Base-by-base conservation (phyloP, 2,888 invertebrate species). In the Beris morrisii region DNA sequence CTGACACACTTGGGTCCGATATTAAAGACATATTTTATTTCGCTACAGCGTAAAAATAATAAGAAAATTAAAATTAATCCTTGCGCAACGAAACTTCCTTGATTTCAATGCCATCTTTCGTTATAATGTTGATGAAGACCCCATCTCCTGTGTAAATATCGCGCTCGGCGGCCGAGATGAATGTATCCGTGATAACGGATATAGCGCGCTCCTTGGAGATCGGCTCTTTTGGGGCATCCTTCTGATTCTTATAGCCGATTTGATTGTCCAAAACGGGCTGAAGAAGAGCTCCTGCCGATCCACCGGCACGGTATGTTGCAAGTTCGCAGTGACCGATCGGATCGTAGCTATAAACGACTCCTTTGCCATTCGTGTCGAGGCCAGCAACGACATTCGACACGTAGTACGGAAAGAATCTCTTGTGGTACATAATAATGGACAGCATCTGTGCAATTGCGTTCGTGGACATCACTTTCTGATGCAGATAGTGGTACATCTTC, bases 401-500 rank as follows among this genome's bases (percentile, higher is more conserved):
- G 77, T 97, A 99, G 80, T 97, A 98, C 0, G 99, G 99, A 82
- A 99, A 99, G 82, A 99, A 99, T 66, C 99, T 87, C 74, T 95
- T 93, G 79, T 95, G 92, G 78, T 99, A 99, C 73, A 99, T 84
- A 84, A 96, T 90, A 4, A 95, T 96, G 0, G 97, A 93, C 13
- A 99, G 82, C 92, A 99, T 92, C 81, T 98, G 97, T 4, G 98
- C 95, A 4, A 93, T 87, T 2, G 97, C 97, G 63, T 91, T 88
- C 0, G 97, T 94, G 1, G 91, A 85, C 93, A 97, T 97, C 1
- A 87, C 84, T 81, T 93, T 95, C 76, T 94, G 90, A 81, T 98
- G 97, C 71, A 95, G 93, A 77, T 98, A 95, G 71, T 90, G 86
- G 76, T 96, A 97, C 90, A 97, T 95, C 83, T 94, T 94, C 87